phyloP scores from a whole-genome alignment of 1,140 invertebrate genomes.

The Ostrea edulis region DNA sequence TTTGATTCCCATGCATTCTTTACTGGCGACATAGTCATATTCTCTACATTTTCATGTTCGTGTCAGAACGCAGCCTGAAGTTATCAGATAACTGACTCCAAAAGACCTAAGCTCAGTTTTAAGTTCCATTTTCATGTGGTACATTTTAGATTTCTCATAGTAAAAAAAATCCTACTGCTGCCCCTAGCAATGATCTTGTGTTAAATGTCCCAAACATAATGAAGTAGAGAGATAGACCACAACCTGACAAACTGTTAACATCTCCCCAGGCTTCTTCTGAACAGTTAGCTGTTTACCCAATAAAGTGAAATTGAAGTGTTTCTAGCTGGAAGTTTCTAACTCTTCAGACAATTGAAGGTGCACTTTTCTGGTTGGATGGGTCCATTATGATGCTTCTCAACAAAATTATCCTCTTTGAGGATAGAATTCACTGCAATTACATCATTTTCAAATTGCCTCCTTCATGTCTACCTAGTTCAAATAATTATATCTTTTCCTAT shows the following conservation, averaged over 20 bases:
- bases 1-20: neutral
- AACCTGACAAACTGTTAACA: conserved; percentile 12
- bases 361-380: conserved; percentile 4
- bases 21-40: no score
- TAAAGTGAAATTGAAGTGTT: conserved; percentile 28
- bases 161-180: neutral
- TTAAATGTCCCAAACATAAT: conserved; percentile 29
- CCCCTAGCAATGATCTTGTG: conserved; percentile 15
- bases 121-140: neutral
- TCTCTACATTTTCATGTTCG: neutral
- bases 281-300: conserved; percentile 14
- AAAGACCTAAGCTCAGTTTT: neutral
- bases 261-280: neutral
- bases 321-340: neutral
- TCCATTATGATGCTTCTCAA: conserved; percentile 10
- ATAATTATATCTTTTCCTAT: conserved; percentile 35
- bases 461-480: neutral
- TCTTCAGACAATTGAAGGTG: conserved; percentile 19
- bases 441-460: conserved; percentile 38
- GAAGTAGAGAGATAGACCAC: neutral
- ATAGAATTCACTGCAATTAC: conserved; percentile 19
- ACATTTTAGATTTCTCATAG: neutral
- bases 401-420: conserved; percentile 8
- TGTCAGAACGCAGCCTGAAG: neutral
- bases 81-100: neutral